phyloP scores from a whole-genome alignment of 2,797 vertebrate genomes.

The Epinephelus malabaricus region DNA sequence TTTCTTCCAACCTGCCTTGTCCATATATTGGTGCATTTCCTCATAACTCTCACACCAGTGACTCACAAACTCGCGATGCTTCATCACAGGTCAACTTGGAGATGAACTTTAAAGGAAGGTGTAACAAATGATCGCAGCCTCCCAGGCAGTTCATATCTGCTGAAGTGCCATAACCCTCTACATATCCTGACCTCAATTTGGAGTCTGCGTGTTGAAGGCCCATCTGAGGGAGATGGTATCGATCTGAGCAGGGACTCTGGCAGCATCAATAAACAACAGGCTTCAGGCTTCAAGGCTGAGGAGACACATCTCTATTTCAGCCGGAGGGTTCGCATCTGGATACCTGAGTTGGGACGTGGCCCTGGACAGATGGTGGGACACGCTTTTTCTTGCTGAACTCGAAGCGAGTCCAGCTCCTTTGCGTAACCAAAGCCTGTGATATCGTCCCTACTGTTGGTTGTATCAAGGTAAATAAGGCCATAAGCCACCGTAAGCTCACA shows the following conservation, averaged over 20 bases:
- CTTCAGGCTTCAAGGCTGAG: constrained; percentile 82
- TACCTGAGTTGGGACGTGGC: constrained; percentile 65
- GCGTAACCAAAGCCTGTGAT: constrained; percentile 8
- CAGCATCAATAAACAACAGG: constrained; percentile 84
- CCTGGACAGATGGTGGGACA: constrained; percentile 58
- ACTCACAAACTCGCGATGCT: constrained; percentile 63
- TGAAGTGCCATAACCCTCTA: constrained; percentile 76
- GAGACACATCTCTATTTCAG: constrained; percentile 80
- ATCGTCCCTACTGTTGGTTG: constrained; percentile 22
- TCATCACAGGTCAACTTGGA: constrained; percentile 79
- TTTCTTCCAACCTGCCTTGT: constrained; percentile 55
- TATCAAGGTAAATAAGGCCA: constrained; percentile 52
- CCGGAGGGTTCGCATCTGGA: constrained; percentile 66
- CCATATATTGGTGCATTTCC: constrained; percentile 48
- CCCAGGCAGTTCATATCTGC: constrained; percentile 67
- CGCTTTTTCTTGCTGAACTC: constrained; percentile 40
- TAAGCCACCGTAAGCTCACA: constrained; percentile 30
- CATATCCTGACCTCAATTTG: constrained; percentile 85
- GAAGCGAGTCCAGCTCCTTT: constrained; percentile 11
- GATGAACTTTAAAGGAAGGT: constrained; percentile 76
- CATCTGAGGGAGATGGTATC: constrained; percentile 79
- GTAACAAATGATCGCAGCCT: constrained; percentile 72
- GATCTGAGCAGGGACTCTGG: constrained; percentile 77
- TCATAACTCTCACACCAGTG: constrained; percentile 61
- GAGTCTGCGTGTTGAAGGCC: constrained; percentile 77